A percentile compares a stretch with the other conserved stretches of the same genome.
These are phyloP conservation scores for Brachionus rubens DNA, from an alignment of 1,140 invertebrate species.

Conservation along the genomic window DNA sequence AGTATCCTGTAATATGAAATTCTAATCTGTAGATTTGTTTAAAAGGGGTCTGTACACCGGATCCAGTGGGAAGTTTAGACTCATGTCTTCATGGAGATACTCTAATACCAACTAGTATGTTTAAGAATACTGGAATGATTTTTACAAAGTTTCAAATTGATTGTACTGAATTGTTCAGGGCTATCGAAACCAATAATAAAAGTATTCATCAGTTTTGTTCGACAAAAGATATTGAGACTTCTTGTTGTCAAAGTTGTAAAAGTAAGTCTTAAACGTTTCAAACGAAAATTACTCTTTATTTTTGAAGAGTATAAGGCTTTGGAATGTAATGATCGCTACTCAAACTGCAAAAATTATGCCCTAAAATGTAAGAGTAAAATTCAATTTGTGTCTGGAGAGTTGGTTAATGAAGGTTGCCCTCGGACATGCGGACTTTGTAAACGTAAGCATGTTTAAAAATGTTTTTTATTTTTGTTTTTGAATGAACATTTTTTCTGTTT, in stretches of 20 bases:
- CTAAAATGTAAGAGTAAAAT: too few relatives aligned
- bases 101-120: background rate
- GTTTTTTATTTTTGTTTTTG: too few relatives aligned
- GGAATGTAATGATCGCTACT: background rate
- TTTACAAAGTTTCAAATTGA: background rate
- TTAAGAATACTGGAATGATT: background rate
- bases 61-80: background rate
- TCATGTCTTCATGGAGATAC: background rate
- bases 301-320: conserved; percentile 13
- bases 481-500: too few relatives aligned
- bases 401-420: background rate
- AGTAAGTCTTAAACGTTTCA: background rate
- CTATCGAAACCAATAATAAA: background rate
- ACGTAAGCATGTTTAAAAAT: background rate
- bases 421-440: background rate
- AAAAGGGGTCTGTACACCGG: background rate
- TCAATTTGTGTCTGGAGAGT: background rate
- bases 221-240: background rate
- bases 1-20: too few relatives aligned
- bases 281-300: background rate
- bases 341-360: too few relatives aligned
- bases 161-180: background rate
- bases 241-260: conserved; percentile 31
- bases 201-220: background rate
- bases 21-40: background rate